Base-by-base conservation (phyloP, 2,113 vertebrate genomes). In the Tachycineta bicolor region DNA sequence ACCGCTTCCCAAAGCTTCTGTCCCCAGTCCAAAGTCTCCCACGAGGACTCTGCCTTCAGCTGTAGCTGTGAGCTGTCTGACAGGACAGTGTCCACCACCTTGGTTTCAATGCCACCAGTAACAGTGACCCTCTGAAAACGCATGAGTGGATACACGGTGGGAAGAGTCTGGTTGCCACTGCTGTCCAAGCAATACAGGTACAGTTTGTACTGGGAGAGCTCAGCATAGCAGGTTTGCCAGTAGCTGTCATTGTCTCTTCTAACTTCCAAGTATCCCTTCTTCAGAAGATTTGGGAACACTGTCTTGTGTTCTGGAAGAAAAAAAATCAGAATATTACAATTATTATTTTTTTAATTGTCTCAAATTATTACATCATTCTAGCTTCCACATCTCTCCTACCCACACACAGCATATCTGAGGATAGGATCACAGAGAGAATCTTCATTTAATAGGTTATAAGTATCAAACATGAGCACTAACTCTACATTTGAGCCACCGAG, bases 1-100 rank as follows among this genome's bases (percentile, higher is more conserved):
- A 99, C 98, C 0, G 94, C 98, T 92, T 99, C 98, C 99, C 98
- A 99, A n/a, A 99, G 98, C 62, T 99, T 97, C 91, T 98, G 97
- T 9, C 98, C 98, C 99, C 99, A 99, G 90, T 99, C 99, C 96
- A 98, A 90, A 67, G 99, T 99, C 89, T 99, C 99, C 99, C 99
- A 98, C 0, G 99, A 98, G 46, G 97, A 99, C 90, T 98, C 95
- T 0, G 98, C 98, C 79, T 98, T 99, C 62, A 99, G 97, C 93
- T 99, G 99, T 16, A 99, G 97, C 25, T 98, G 98, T 1, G 98
- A 99, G 96, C 98, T 98, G 95, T 99, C 99, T 84, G 98, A 99
- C 90, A 99, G 98, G 55, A 99, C 94, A 6, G 98, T 96, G 31
- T 99, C 98, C 47, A 99, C 98, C 39, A 99, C 98, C 77, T 98